Evolutionary conservation across 2,113 vertebrate species (phyloP).

Genomic region (Mormyrus iriodes): DNA sequence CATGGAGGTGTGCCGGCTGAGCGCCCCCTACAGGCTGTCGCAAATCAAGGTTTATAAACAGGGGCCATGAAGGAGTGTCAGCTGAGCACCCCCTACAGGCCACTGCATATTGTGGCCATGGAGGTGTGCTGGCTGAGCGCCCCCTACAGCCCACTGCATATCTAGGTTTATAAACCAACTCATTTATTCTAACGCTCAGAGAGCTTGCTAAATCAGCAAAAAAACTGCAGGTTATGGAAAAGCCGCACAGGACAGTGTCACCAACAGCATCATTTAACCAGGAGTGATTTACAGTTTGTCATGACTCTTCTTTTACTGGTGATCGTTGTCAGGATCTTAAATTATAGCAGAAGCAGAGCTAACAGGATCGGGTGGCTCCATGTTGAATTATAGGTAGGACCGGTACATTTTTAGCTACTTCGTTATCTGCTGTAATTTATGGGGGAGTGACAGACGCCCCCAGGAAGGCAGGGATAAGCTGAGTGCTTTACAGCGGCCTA

Average conservation of each 20-base stretch:
- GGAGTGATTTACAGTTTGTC: background rate
- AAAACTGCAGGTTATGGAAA: background rate
- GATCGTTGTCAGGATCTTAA: background rate
- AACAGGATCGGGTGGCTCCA: background rate
- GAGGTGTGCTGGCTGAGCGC: background rate
- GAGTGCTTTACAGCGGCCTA: background rate
- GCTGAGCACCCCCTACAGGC: background rate
- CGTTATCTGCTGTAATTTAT: background rate
- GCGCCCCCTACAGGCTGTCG: background rate
- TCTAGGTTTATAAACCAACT: too few species aligned
- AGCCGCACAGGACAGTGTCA: background rate
- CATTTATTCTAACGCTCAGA: background rate
- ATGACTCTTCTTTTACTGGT: background rate
- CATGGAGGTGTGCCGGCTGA: background rate
- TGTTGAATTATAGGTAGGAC: background rate
- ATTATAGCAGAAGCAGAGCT: background rate
- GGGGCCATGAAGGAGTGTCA: background rate
- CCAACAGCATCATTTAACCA: background rate
- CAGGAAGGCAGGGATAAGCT: background rate
- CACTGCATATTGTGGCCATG: background rate
- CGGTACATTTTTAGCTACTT: background rate
- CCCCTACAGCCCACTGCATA: background rate
- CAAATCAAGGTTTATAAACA: background rate
- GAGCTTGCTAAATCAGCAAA: background rate
- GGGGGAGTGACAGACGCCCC: background rate